Evolutionary conservation across 2,888 invertebrate genomes (phyloP), one percentile per base, ranked within the genome.

Genomic region (Drosophila ezoana): DNA sequence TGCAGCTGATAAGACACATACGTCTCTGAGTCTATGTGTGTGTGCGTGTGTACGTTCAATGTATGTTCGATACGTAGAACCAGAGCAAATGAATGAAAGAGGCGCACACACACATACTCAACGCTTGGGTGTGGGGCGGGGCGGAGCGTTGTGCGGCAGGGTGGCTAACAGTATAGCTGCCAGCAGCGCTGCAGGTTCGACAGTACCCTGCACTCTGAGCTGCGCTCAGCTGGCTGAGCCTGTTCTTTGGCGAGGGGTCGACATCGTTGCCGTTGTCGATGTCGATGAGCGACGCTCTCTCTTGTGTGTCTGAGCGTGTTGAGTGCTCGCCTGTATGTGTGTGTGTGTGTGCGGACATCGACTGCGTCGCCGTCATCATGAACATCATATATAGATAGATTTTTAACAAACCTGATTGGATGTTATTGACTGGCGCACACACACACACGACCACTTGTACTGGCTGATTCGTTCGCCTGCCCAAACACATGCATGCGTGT

Each of bases 371-470:
- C 87, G 89, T 87, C 89, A 87, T 89, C 89, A 79, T 87, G 89
- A 85, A 89, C 85, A 89, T 85, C 85, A 85, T 89, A 85, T 89
- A 87, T 87, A 87, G 86, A 91, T 91, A 91, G 91, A 91, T 91
- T 91, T 91, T 91, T 91, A 91, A 91, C 91, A 91, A 91, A 91
- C 91, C 91, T 91, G 91, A 91, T 91, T 91, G 91, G 91, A 91
- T 91, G 91, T 91, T 91, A 91, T 91, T 91, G 91, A 91, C 91
- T 91, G 90, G 88, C 89, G 79, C 64, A 41, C 62, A 48, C 62
- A 62, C 71, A 70, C 79, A 81, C 64, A 60, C 73, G 72, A 45
- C 63, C 86, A 73, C 76, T 80, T 79, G 76, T 82, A 81, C 82
- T 76, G 75, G 75, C 74, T 78, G 80, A 76, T 80, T 81, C 83